Evolutionary conservation across 2,113 vertebrate species (phyloP), one percentile per base, ranked within the genome.

Genomic region (Zeus faber): DNA sequence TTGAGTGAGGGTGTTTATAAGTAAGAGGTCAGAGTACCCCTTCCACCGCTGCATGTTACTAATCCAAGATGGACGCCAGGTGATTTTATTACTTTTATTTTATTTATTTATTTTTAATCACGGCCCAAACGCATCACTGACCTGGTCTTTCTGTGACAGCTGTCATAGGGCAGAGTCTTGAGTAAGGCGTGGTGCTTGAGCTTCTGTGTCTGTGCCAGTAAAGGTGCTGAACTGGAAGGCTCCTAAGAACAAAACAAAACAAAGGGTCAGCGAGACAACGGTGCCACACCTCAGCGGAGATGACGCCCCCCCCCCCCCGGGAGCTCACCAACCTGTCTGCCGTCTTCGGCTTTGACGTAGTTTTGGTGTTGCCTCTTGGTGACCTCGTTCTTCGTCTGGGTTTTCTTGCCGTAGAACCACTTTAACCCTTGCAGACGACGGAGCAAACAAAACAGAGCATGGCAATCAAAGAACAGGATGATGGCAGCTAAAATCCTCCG

Each of bases 141-240:
- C 93, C 90, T 91, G 10, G 45, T 72, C 61, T 80, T 91, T 52
- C 79, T 81, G 64, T 93, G 93, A 74, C 94, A 91, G 79, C 93
- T 96, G 84, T 82, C 94, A 63, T 97, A 97, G 0, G 94, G 91
- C 1, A 78, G 80, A 0, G 90, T 84, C 74, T 87, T 92, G 47
- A 95, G 81, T 35, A 97, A 69, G 3, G 92, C 93, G 1, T 84
- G 92, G 58, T 90, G 91, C 33, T 94, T 87, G 1, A 96, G 90
- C 39, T 73, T 84, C 23, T 85, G 77, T 0, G 95, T 98, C 69
- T 88, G 86, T 0, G 62, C 81, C 61, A 98, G 65, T 21, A 97
- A 79, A n/a, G 95, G 95, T 0, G 93, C 91, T 0, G 89, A 89
- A 61, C 83, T 81, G 46, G 81, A 79, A 0, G 70, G 25, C 41